phyloP scores from a whole-genome alignment of 2,888 invertebrate species.

The Phyto melanocephala region DNA sequence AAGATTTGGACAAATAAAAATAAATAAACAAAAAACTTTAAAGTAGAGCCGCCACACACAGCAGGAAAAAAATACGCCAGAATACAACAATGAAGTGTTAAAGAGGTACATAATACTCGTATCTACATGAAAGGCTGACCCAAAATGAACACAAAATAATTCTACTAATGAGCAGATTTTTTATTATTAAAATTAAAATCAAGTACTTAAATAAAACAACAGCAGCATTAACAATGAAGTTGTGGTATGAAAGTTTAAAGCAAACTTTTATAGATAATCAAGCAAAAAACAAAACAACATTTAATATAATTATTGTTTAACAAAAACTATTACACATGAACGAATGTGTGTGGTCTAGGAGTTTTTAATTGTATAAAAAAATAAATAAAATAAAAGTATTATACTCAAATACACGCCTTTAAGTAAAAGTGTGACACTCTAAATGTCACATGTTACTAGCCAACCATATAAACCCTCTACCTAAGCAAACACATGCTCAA shows the following conservation, averaged over 20 bases:
- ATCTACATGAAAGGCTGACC: neutral
- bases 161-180: slow-evolving; percentile 53
- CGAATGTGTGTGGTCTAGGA: slow-evolving; percentile 38
- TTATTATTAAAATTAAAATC: neutral
- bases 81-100: slow-evolving; percentile 30
- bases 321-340: slow-evolving; percentile 5
- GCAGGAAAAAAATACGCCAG: neutral
- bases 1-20: slow-evolving; percentile 59
- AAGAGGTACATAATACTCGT: neutral
- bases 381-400: neutral
- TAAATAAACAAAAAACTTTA: slow-evolving; percentile 45
- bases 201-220: slow-evolving; percentile 13
- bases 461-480: neutral
- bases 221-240: neutral
- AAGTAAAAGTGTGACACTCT: slow-evolving; percentile 36
- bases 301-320: slow-evolving; percentile 10
- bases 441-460: neutral
- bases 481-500: neutral
- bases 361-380: neutral
- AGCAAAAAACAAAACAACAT: neutral
- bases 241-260: slow-evolving; percentile 19
- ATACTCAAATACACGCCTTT: neutral
- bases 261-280: slow-evolving; percentile 18
- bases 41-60: slow-evolving; percentile 55
- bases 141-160: slow-evolving; percentile 14